Base-by-base conservation (phyloP, 2,888 invertebrate species). In the Diarsia mendica region DNA sequence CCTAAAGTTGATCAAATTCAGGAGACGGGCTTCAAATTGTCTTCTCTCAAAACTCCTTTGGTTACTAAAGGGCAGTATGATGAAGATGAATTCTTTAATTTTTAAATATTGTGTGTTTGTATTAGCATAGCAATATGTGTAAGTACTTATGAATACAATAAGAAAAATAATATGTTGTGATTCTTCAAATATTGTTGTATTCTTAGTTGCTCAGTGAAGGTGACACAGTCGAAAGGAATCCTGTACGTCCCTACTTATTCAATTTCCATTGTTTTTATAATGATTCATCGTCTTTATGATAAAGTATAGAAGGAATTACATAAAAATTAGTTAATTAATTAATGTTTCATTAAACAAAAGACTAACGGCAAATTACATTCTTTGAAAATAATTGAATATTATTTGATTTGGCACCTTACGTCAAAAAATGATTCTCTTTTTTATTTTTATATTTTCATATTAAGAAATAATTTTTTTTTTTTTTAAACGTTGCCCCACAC, bases 1-100 rank as follows among this genome's bases (percentile, higher is more conserved):
- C 97, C 97, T 3, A 97, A 97, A 89, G 94, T 98, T 67, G 98
- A 98, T 85, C 95, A 97, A 88, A 96, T 97, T 89, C 96, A 97
- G 77, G 93, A 92, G 60, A 91, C 91, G 67, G 96, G 96, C 1
- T 94, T 97, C n/a, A 96, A 95, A 78, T 83, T 96, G n/a, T 96
- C 96, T 0, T 87, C 92, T 9, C 89, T 96, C 15, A 93, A 89
- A 78, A 87, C 80, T 13, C 80, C 89, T 6, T 88, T 87, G 10
- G 71, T 84, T 2, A 76, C 79, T 13, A 85, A 92, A 1, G 89
- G 90, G 63, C 86, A 88, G 0, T 93, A 90, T 66, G 95, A 96
- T 82, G 94, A 95, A 78, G 96, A 96, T 70, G 95, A 95, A 11
- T 96, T 96, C 81, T 96, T 96, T 82, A 95, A 95, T 86, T 96